These are phyloP conservation scores for Helobdella robusta DNA, from an alignment of 2,888 invertebrate genomes.

Conservation along the genomic window DNA sequence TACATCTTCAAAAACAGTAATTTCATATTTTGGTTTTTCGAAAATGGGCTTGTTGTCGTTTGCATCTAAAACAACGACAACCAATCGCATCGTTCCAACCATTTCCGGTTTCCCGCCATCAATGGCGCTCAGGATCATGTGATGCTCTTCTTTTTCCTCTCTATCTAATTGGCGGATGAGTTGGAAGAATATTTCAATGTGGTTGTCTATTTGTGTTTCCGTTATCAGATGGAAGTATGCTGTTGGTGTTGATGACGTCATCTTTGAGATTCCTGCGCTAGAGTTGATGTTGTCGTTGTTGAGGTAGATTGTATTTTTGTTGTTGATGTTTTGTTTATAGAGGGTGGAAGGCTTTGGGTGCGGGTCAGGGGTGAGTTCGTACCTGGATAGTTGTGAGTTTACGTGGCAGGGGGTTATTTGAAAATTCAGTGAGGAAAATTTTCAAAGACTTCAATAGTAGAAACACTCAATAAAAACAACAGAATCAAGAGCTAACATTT, in stretches of 20 bases:
- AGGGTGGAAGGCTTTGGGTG: not conserved
- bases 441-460: too few relatives aligned
- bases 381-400: not conserved
- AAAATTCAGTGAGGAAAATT: too few relatives aligned
- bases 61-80: not conserved
- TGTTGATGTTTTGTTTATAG: too few relatives aligned
- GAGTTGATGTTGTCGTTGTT: not conserved
- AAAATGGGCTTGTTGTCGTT: slow-evolving; percentile 19
- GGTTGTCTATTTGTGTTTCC: not conserved
- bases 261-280: not conserved
- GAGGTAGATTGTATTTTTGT: too few relatives aligned
- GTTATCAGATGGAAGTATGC: slow-evolving; percentile 13
- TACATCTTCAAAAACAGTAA: too few relatives aligned
- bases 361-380: not conserved
- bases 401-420: not conserved
- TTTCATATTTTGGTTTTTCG: not conserved
- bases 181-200: slow-evolving; percentile 9
- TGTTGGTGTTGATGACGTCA: slow-evolving; percentile 4
- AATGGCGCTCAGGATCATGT: not conserved
- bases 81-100: slow-evolving; percentile 8
- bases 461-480: too few relatives aligned
- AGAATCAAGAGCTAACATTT: too few relatives aligned
- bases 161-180: not conserved
- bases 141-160: not conserved
- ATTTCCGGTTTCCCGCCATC: slow-evolving; percentile 5